Conservation (phyloP, 2,888 invertebrate genomes). For the Strigamia maritima region DNA sequence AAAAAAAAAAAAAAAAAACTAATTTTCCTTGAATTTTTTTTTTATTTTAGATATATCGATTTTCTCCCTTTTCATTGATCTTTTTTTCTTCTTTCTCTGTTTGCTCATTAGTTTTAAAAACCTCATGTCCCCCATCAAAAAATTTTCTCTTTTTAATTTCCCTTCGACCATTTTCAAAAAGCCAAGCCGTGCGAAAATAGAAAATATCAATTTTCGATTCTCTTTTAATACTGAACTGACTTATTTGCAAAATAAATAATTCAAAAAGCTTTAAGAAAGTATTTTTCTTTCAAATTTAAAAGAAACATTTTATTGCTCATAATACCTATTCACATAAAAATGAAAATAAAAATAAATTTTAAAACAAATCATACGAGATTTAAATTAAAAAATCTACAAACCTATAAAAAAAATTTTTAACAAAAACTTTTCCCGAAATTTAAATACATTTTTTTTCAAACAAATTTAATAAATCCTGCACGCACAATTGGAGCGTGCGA, state of each 20-base stretch:
- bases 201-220: conserved; percentile 22
- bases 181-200: conserved; percentile 12
- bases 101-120: background rate
- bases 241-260: background rate
- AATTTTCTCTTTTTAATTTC: conserved; percentile 2
- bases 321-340: no score
- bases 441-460: background rate
- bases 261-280: background rate
- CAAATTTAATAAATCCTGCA: conserved; percentile 15
- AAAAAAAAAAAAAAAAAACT: background rate
- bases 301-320: no score
- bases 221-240: background rate
- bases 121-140: background rate
- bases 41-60: background rate
- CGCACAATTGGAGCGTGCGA: conserved; percentile 30
- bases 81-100: background rate
- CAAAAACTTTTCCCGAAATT: background rate
- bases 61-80: background rate
- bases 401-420: background rate
- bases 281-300: background rate
- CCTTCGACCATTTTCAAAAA: background rate
- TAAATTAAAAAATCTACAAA: background rate
- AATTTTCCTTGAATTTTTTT: background rate
- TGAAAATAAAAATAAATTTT: background rate
- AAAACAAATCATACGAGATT: background rate